Percentiles rank a stretch among this genome's conserved stretches.
Conservation (phyloP, 2,113 vertebrate genomes). For the Otis tarda region DNA sequence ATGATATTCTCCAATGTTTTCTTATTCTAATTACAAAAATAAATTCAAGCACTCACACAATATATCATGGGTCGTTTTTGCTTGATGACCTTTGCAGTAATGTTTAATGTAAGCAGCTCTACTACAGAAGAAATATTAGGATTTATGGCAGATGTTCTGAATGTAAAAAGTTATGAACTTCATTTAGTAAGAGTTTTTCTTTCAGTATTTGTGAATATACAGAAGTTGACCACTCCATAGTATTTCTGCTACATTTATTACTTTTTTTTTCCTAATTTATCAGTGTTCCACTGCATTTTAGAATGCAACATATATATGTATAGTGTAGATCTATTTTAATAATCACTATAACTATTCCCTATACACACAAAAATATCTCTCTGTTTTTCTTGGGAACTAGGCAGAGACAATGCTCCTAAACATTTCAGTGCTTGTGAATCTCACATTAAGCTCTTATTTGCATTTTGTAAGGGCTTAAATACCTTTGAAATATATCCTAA, state of each 20-base stretch:
- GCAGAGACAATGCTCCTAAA: background rate
- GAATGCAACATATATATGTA: background rate
- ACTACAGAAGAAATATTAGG: background rate
- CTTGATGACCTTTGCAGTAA: background rate
- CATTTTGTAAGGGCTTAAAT: background rate
- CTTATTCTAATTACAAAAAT: background rate
- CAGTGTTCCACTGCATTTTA: background rate
- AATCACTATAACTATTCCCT: background rate
- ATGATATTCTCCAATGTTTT: background rate
- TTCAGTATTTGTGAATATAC: background rate
- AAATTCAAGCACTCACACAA: background rate
- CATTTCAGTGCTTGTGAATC: background rate
- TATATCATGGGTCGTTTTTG: background rate
- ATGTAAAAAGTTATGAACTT: background rate
- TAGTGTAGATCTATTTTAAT: background rate
- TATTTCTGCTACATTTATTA: background rate
- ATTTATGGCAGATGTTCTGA: background rate
- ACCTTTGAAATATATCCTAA: background rate
- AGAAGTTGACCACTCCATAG: background rate
- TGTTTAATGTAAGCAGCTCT: background rate
- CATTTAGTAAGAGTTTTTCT: background rate
- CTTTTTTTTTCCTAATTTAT: background rate
- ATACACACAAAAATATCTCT: background rate
- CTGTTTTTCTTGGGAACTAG: background rate
- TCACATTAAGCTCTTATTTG: background rate